Conservation (phyloP, 53 echinoderm and acorn worm genomes). For the Luidia sarsii region DNA sequence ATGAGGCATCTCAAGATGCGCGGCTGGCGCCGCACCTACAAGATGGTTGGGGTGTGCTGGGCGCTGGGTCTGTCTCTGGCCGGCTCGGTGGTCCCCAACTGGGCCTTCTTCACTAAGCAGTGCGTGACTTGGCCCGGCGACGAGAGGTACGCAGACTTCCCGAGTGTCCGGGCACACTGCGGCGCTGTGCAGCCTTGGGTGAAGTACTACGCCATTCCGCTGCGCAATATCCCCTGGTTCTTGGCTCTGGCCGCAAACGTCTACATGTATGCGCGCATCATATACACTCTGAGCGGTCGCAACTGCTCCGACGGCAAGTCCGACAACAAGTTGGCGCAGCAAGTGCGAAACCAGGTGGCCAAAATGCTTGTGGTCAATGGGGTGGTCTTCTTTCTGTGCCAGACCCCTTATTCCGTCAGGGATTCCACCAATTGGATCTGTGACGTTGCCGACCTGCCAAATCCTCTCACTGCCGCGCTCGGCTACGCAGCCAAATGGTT, state of each 20-base stretch:
- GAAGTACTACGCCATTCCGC: no score
- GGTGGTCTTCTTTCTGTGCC: constrained; percentile 20
- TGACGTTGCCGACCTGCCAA: background rate
- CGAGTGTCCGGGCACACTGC: no score
- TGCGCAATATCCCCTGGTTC: no score
- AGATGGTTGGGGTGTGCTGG: constrained; percentile 18
- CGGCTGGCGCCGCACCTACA: constrained; percentile 2
- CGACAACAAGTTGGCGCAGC: background rate
- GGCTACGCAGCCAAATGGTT: background rate
- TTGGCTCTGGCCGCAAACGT: no score
- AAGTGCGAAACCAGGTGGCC: constrained; percentile 23
- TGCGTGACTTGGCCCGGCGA: constrained; percentile 1
- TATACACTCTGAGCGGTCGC: no score
- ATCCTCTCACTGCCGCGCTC: background rate
- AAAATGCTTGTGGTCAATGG: constrained; percentile 38
- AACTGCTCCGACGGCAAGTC: no score
- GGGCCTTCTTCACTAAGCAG: background rate
- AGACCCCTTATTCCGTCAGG: background rate
- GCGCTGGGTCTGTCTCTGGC: constrained; percentile 4
- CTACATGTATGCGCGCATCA: no score
- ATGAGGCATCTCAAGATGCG: constrained; percentile 33
- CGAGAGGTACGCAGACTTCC: no score
- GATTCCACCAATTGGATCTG: background rate
- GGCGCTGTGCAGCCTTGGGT: no score
- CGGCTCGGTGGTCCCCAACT: background rate